A percentile compares a stretch with the other conserved stretches of the same genome.
These are phyloP conservation scores for Eupsilia transversa DNA, from an alignment of 2,888 invertebrate species.

Conservation along the genomic window DNA sequence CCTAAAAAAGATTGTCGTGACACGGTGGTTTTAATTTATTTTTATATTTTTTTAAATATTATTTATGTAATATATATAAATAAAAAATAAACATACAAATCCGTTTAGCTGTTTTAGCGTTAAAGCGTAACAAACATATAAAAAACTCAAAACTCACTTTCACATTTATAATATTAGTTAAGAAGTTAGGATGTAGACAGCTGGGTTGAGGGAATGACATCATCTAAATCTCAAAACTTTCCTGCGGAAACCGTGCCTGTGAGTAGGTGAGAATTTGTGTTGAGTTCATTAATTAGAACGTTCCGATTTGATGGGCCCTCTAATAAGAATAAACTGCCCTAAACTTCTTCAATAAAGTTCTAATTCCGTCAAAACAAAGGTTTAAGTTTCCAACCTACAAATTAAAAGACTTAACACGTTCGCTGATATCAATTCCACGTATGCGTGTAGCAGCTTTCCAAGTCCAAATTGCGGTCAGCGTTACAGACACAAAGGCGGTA, in stretches of 20 bases:
- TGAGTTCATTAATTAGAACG: neutral
- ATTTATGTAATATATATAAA: no score
- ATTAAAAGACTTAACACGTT: slow-evolving; percentile 43
- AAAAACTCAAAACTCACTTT: neutral
- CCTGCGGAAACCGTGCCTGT: neutral
- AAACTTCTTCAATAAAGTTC: no score
- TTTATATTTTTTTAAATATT: no score
- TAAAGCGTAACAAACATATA: no score
- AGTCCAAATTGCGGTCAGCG: slow-evolving; percentile 64
- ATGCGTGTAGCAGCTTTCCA: slow-evolving; percentile 44
- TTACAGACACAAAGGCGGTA: slow-evolving; percentile 71
- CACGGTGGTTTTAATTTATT: no score
- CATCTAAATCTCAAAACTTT: slow-evolving; percentile 13
- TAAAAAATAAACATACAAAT: no score
- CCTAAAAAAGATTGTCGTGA: no score
- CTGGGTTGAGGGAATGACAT: slow-evolving; percentile 22
- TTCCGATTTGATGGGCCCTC: neutral
- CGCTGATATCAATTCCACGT: slow-evolving; percentile 41
- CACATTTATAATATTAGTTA: no score
- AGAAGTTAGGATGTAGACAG: neutral
- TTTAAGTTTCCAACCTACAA: neutral
- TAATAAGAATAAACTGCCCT: neutral
- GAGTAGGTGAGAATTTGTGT: neutral
- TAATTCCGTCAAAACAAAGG: neutral
- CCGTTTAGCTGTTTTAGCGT: no score